Evolutionary conservation across 1,140 invertebrate genomes (phyloP), one percentile per base, ranked within the genome.

Genomic region (Drosophila kurseongensis): DNA sequence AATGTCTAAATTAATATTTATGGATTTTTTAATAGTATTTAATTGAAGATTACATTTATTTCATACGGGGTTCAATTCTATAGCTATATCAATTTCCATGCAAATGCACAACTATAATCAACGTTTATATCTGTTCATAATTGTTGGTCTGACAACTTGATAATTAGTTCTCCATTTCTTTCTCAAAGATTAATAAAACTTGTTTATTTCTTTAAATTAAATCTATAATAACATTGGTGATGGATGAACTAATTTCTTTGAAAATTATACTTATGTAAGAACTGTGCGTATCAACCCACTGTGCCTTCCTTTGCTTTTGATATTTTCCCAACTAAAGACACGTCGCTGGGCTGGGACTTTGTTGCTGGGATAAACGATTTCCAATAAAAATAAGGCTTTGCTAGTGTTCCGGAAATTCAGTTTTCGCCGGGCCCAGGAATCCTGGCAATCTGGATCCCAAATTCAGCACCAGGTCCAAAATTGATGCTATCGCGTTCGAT

Each of bases 331-430:
- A 75, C 47, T 51, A 48, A 57, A 51, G 75, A 50, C 83, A 86
- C 82, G 78, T 82, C 29, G 55, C 71, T 79, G 72, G 60, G 59
- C 58, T 79, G 12, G 41, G 65, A 51, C 71, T 74, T 82, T 55
- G 68, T 32, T 59, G 75, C 60, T 42, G 57, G 78, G 84, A 89
- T 89, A 89, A 89, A 89, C 80, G 84, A 80, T 89, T 90, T 89
- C 84, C 85, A 89, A 89, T 89, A 89, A 89, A 78, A 89, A 75
- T 75, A 75, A 56, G 62, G 61, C 57, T 62, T 58, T 68, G 67
- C 71, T 74, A 69, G 79, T 76, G 63, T 42, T 29, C 73, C 77
- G 69, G 80, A 85, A 80, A 84, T 68, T 80, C 74, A 73, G 69
- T 68, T 58, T 80, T 62, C 63, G 40, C 9, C 63, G 27, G 45